Conservation (phyloP, 2,113 vertebrate genomes). For the Pterocles orientalis region DNA sequence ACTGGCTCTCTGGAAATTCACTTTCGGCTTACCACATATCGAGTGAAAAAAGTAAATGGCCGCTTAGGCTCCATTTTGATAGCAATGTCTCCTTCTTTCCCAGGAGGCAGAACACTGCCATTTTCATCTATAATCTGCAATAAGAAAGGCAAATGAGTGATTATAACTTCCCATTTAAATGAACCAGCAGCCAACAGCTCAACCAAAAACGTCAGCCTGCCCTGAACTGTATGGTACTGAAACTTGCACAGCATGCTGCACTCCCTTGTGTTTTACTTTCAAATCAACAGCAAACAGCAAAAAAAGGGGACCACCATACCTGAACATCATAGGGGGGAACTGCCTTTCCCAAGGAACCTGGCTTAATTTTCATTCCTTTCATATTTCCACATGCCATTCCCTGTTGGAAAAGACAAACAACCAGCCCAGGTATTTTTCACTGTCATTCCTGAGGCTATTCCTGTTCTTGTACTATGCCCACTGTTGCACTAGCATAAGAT, state of each 20-base stretch:
- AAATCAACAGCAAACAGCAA: neutral
- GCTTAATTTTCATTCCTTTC: conserved; percentile 83
- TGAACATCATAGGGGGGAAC: conserved; percentile 72
- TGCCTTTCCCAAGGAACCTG: conserved; percentile 79
- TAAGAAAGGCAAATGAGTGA: neutral
- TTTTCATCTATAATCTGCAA: conserved; percentile 81
- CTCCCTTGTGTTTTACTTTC: neutral
- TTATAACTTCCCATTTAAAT: neutral
- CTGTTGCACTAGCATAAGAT: neutral
- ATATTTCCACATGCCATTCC: conserved; percentile 77
- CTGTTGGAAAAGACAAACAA: conserved; percentile 48
- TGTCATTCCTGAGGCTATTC: neutral
- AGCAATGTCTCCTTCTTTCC: conserved; percentile 80
- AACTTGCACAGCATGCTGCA: neutral
- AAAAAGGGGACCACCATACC: conserved; percentile 49
- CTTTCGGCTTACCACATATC: conserved; percentile 72
- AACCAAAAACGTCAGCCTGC: neutral
- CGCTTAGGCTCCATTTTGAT: conserved; percentile 66
- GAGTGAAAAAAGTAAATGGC: conserved; percentile 78
- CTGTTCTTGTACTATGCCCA: neutral
- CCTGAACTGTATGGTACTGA: neutral
- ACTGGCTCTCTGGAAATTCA: neutral
- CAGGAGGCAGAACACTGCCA: conserved; percentile 66
- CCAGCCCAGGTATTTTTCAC: neutral
- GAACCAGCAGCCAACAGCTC: neutral